phyloP scores from a whole-genome alignment of 2,888 invertebrate species.

The Toxonevra muliebris region DNA sequence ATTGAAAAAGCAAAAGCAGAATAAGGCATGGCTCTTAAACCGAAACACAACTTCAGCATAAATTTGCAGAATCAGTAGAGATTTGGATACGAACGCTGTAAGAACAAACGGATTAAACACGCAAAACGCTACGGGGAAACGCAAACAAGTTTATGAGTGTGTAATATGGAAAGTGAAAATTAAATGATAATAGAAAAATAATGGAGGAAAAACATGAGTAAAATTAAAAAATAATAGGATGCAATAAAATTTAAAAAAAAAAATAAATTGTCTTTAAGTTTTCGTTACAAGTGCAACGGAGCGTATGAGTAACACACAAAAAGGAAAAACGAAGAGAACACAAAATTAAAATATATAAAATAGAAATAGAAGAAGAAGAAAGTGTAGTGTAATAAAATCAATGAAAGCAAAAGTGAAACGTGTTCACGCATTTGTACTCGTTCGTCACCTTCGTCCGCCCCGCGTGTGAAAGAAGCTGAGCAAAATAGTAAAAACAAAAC shows the following conservation, averaged over 20 bases:
- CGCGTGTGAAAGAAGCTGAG: background rate
- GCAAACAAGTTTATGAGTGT: background rate
- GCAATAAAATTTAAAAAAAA: too few relatives aligned
- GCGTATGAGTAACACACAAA: too few relatives aligned
- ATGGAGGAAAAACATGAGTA: background rate
- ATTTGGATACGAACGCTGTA: constrained; percentile 43
- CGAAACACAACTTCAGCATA: constrained; percentile 15
- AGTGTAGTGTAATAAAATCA: constrained; percentile 28
- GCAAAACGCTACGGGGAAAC: background rate
- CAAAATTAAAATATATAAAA: too few relatives aligned
- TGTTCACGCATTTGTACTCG: background rate
- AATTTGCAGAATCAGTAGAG: constrained; percentile 45
- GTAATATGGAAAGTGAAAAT: background rate
- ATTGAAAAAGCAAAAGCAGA: background rate
- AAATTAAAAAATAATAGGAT: too few relatives aligned
- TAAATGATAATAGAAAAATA: background rate
- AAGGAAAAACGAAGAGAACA: too few relatives aligned
- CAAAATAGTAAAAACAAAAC: background rate
- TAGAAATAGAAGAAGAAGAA: background rate
- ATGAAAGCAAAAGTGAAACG: constrained; percentile 33
- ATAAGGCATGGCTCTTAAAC: background rate
- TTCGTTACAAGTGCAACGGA: too few relatives aligned
- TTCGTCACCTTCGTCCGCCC: background rate
- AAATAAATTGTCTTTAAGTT: too few relatives aligned
- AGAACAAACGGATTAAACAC: background rate